Evolutionary conservation across 1,140 invertebrate genomes (phyloP).

Genomic region (Potamilus streckersoni): DNA sequence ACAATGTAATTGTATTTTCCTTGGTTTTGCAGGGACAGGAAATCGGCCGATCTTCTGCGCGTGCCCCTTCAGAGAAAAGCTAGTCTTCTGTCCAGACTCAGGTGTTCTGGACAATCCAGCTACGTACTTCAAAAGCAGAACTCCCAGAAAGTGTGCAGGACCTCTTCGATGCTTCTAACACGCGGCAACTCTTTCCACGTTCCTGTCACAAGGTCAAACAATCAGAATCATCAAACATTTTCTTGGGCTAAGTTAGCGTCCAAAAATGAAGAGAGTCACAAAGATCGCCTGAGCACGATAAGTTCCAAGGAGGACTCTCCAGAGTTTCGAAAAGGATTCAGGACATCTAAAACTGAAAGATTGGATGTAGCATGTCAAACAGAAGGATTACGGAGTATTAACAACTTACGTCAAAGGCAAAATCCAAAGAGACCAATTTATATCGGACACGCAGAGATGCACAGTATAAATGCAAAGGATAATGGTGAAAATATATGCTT

Average conservation of each 20-base stretch:
- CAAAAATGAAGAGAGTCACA: slow-evolving; percentile 26
- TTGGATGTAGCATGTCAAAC: slow-evolving; percentile 43
- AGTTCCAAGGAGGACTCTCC: slow-evolving; percentile 38
- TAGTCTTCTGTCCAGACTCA: too few relatives aligned
- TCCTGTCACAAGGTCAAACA: slow-evolving; percentile 13
- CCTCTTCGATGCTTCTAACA: slow-evolving; percentile 30
- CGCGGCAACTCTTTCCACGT: slow-evolving; percentile 46
- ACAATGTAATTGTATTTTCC: too few relatives aligned
- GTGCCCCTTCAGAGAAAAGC: too few relatives aligned
- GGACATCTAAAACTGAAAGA: slow-evolving; percentile 4
- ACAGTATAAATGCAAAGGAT: too few relatives aligned
- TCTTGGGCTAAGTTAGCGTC: slow-evolving; percentile 37
- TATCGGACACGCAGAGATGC: too few relatives aligned
- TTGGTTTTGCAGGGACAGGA: too few relatives aligned
- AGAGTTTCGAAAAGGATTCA: slow-evolving; percentile 17
- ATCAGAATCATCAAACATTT: slow-evolving; percentile 24
- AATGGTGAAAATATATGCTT: too few relatives aligned
- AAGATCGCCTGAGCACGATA: slow-evolving; percentile 35
- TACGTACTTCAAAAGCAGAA: too few relatives aligned
- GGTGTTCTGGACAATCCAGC: too few relatives aligned
- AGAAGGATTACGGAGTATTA: slow-evolving; percentile 25
- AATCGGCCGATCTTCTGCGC: too few relatives aligned
- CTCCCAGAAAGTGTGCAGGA: neutral
- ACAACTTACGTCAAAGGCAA: slow-evolving; percentile 16
- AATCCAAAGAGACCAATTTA: slow-evolving; percentile 12